Evolutionary conservation across 2,797 vertebrate genomes (phyloP), one percentile per base, ranked within the genome.

Genomic region (Lepilemur ruficaudatus): DNA sequence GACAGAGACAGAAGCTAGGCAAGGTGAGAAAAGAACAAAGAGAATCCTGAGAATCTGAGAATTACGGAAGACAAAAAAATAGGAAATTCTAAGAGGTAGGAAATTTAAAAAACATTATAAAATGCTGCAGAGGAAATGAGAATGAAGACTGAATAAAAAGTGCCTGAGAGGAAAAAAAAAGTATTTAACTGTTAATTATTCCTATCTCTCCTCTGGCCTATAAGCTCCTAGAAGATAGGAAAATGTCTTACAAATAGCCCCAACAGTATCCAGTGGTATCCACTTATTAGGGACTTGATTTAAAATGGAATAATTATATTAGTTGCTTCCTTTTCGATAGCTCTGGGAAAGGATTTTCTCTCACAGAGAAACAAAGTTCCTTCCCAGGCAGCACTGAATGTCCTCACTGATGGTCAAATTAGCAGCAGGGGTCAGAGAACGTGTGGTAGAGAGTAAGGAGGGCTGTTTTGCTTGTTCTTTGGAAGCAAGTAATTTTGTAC

Each of bases 241-340:
- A 91, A 93, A 94, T 52, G 10, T 80, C 83, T 85, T 92, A 84
- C 14, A 87, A 41, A 78, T n/a, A 93, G 35, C 15, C 52, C 57
- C 30, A 78, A 82, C 5, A 89, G 85, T 23, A 69, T 55, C 50
- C 59, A 70, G 50, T 70, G 20, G 46, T 82, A 82, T 41, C 46
- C n/a, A 78, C 38, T 92, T 97, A 91, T n/a, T 86, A 69, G 52
- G 14, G 38, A 15, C 55, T 90, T 89, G 50, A 73, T 50, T 95
- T 67, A n/a, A 46, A 94, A 75, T 32, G 38, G 7, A 94, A 50
- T 90, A 70, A 82, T 82, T 90, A 80, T 28, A 87, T 88, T 69
- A 91, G 38, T 75, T 70, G 50, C 32, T 84, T 93, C n/a, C 43
- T 93, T 88, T 65, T 91, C 22, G 50, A 61, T 75, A 83, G 91